A percentile compares a stretch with the other conserved stretches of the same genome.
phyloP scores from a whole-genome alignment of 2,888 invertebrate species.

The Eupithecia insigniata region DNA sequence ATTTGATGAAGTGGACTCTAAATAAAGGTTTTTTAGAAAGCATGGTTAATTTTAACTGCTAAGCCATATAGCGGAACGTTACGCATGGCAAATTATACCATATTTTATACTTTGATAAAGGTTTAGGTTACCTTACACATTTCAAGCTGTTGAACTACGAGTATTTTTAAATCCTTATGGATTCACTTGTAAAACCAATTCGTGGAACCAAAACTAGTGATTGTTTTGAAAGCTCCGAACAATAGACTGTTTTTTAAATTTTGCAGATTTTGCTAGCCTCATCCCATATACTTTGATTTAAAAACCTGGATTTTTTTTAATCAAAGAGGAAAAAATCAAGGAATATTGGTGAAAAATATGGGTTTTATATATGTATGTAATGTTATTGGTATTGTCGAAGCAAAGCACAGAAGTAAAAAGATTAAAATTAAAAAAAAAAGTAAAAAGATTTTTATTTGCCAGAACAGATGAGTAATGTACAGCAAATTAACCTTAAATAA shows the following conservation, averaged over 20 bases:
- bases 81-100: not conserved
- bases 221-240: not conserved
- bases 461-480: no score
- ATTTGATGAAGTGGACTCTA: not conserved
- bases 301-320: no score
- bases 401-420: no score
- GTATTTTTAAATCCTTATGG: not conserved
- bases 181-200: not conserved
- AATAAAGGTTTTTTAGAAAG: not conserved
- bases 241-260: not conserved
- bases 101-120: not conserved
- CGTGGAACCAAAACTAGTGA: not conserved
- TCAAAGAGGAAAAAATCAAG: no score
- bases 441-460: no score
- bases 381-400: no score
- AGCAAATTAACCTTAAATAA: no score
- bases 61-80: not conserved
- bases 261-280: not conserved
- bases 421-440: no score
- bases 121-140: not conserved
- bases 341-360: no score
- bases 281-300: not conserved
- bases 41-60: not conserved
- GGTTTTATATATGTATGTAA: no score
- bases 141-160: not conserved